Base-by-base conservation (phyloP, 2,888 invertebrate species). In the Peribatodes rhomboidaria region DNA sequence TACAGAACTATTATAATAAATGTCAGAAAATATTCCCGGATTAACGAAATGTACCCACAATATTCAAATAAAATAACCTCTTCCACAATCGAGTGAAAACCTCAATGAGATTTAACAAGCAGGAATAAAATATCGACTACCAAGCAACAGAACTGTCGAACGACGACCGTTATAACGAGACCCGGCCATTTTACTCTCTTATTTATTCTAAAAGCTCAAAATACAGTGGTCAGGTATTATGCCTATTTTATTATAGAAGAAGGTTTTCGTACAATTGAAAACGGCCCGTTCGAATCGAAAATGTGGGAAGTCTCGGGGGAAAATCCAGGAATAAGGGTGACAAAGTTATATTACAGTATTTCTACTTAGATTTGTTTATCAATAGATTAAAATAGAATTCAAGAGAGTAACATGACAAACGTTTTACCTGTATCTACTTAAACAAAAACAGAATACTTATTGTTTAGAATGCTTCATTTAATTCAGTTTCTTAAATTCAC, bases 91-190 rank as follows among this genome's bases (percentile, higher is more conserved):
- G 83, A 87, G 83, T 86, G 83, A 85, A 84, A 87, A 85, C 84
- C 81, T 85, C 84, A 89, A 90, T 88, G 81, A 84, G 84, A 81
- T 88, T 87, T 89, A 89, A 89, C 88, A 87, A 89, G 87, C 85
- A 85, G 71, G 86, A 86, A 88, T 88, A 89, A 88, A 89, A 90
- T 90, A 90, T 90, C 85, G 87, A 86, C 83, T 86, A 84, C 79
- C 79, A 79, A 76, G 74, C 81, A 78, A 44, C 44, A 44, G 55
- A 55, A 75, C 80, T 77, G 80, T 81, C 83, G 80, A 71, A 71
- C 64, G 63, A 37, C 14, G 59, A 63, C 87, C 81, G 82, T 37
- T 65, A 31, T 63, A 75, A 33, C 37, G 54, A 67, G 77, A 73
- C 50, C 72, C 61, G 31, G 61, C 20, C 31, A 52, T 58, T 27